These are phyloP conservation scores for Ligdia adustata DNA, from an alignment of 2,888 invertebrate genomes.

Conservation along the genomic window DNA sequence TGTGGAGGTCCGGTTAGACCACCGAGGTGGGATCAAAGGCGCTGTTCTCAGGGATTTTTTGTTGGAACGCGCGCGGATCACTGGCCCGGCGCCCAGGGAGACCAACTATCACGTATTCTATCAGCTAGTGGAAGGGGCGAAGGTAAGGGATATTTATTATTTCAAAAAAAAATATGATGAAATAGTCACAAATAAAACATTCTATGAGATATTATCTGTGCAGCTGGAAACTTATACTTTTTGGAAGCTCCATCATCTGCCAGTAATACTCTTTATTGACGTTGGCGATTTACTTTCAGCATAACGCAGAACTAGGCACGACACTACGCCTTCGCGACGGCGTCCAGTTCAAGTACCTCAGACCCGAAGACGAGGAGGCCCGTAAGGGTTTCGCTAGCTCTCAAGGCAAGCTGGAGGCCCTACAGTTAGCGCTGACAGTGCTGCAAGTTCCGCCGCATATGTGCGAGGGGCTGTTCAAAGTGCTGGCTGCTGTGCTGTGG, in stretches of 20 bases:
- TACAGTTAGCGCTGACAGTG: constrained; percentile 94
- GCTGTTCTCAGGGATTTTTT: constrained; percentile 96
- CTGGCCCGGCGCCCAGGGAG: constrained; percentile 94
- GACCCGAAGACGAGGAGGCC: constrained; percentile 88
- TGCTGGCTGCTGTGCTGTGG: constrained; percentile 95
- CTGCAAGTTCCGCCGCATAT: constrained; percentile 93
- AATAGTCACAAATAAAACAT: too few species aligned
- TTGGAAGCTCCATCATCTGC: too few species aligned
- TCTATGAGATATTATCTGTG: too few species aligned
- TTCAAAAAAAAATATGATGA: too few species aligned
- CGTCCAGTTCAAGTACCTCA: constrained; percentile 91
- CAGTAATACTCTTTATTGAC: too few species aligned
- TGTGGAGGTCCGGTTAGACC: constrained; percentile 96
- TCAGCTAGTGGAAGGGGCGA: constrained; percentile 94
- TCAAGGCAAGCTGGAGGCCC: constrained; percentile 88
- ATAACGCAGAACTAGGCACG: constrained; percentile 89
- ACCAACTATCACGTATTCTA: constrained; percentile 97
- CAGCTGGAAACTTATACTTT: too few species aligned
- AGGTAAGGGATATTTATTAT: too few species aligned
- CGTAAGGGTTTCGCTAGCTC: constrained; percentile 63
- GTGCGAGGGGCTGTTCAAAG: constrained; percentile 95
- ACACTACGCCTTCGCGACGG: constrained; percentile 90
- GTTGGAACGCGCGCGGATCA: constrained; percentile 94
- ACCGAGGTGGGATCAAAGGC: constrained; percentile 94
- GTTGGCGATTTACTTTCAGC: constrained; percentile 72